Percentiles rank a stretch among this genome's conserved stretches.
Conservation (phyloP, 2,113 vertebrate genomes). For the Cromileptes altivelis region DNA sequence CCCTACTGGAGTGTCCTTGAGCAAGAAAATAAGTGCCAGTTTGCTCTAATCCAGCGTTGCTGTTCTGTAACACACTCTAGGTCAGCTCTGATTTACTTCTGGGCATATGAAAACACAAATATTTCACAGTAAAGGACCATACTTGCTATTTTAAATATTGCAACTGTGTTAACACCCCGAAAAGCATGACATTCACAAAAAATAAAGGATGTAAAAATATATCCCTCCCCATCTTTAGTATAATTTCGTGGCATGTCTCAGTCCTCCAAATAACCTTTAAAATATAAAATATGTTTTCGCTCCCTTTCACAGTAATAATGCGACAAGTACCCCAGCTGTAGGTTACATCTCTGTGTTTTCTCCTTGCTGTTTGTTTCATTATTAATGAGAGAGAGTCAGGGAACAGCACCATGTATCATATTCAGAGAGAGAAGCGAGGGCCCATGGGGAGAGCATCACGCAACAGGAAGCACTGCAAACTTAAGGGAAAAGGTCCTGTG, state of each 20-base stretch:
- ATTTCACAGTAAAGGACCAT: neutral
- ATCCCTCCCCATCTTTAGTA: neutral
- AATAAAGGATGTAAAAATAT: neutral
- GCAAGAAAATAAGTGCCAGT: neutral
- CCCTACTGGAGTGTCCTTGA: slow-evolving; percentile 9
- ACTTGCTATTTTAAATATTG: neutral
- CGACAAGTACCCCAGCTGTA: slow-evolving; percentile 50
- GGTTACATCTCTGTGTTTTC: slow-evolving; percentile 63
- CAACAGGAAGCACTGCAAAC: slow-evolving; percentile 73
- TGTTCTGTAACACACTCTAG: slow-evolving; percentile 1
- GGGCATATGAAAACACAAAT: neutral
- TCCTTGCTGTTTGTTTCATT: slow-evolving; percentile 76
- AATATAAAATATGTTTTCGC: slow-evolving; percentile 7
- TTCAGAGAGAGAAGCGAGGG: slow-evolving; percentile 61
- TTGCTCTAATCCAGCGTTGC: slow-evolving; percentile 1
- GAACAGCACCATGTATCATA: slow-evolving; percentile 70
- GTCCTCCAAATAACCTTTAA: slow-evolving; percentile 40
- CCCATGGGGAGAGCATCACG: slow-evolving; percentile 57
- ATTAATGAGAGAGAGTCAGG: slow-evolving; percentile 77
- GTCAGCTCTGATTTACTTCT: slow-evolving; percentile 1
- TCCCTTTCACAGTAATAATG: slow-evolving; percentile 46
- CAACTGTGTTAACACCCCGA: neutral
- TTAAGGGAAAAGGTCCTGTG: slow-evolving; percentile 57
- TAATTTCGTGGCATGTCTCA: neutral
- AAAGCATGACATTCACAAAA: neutral